A percentile compares a stretch with the other conserved stretches of the same genome.
phyloP scores from a whole-genome alignment of 2,888 invertebrate species.

The Protodeltote pygarga region DNA sequence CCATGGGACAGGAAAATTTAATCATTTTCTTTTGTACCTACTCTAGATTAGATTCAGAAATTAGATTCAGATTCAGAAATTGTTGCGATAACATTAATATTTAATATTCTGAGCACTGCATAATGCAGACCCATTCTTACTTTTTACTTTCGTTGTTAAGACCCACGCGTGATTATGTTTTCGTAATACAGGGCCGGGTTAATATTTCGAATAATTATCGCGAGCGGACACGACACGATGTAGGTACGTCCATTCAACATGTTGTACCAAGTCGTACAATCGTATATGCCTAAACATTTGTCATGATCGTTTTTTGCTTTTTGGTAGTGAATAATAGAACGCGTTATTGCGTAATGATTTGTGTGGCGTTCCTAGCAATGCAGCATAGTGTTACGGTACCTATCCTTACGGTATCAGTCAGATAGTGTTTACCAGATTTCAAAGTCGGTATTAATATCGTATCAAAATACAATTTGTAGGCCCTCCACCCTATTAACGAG shows the following conservation, averaged over 20 bases:
- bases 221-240: conserved; percentile 11
- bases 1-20: not conserved
- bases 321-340: conserved; percentile 1
- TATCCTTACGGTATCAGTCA: too few relatives aligned
- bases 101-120: not conserved
- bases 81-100: conserved; percentile 11
- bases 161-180: conserved; percentile 16
- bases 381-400: too few relatives aligned
- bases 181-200: conserved; percentile 14
- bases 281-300: conserved; percentile 21
- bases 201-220: conserved; percentile 32
- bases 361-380: not conserved
- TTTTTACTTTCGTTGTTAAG: conserved; percentile 10
- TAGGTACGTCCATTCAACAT: conserved; percentile 21
- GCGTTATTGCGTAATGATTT: conserved; percentile 15
- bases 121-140: conserved; percentile 4
- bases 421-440: too few relatives aligned
- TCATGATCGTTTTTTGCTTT: conserved; percentile 5
- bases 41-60: too few relatives aligned
- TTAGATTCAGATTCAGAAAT: conserved; percentile 6
- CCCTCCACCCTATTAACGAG: too few relatives aligned
- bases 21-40: too few relatives aligned
- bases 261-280: too few relatives aligned
- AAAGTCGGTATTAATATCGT: too few relatives aligned
- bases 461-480: too few relatives aligned